Conservation (phyloP, 1,140 invertebrate species). For the Phymorhynchus buccinoides region DNA sequence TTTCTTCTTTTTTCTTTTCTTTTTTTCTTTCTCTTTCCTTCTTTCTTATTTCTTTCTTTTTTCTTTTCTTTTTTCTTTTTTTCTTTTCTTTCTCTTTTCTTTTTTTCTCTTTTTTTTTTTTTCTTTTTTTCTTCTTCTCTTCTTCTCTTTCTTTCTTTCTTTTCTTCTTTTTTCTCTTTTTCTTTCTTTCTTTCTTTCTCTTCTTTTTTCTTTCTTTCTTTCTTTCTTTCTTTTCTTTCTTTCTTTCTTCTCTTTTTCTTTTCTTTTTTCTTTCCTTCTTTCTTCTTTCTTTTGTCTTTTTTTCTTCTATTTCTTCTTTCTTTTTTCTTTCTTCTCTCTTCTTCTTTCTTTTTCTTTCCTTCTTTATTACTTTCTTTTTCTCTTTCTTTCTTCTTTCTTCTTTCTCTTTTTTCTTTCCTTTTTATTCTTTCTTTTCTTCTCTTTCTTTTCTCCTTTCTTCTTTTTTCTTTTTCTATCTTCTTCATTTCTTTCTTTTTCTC, state of each 20-base stretch:
- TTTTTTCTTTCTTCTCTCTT: neutral
- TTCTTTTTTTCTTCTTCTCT: constrained; percentile 9
- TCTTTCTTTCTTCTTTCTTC: too few relatives aligned
- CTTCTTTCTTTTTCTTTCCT: neutral
- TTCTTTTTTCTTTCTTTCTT: neutral
- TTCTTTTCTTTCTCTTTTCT: constrained; percentile 24
- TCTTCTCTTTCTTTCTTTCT: neutral
- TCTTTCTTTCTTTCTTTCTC: too few relatives aligned
- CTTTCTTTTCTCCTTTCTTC: too few relatives aligned
- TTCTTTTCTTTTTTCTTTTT: neutral
- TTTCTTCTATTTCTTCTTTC: neutral
- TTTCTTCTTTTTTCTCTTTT: constrained; percentile 16
- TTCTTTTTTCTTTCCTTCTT: constrained; percentile 2
- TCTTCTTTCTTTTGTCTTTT: neutral
- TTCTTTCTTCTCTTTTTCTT: constrained; percentile 1
- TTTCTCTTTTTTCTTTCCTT: too few relatives aligned
- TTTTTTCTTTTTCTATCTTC: too few relatives aligned
- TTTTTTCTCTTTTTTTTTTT: constrained; percentile 25
- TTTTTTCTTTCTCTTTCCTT: neutral
- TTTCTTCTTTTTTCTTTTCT: neutral
- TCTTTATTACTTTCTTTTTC: too few relatives aligned
- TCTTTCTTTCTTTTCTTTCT: neutral
- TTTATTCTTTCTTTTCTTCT: too few relatives aligned
- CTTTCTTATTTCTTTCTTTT: too few relatives aligned
- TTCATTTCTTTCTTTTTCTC: too few relatives aligned